Conservation (phyloP, 2,113 vertebrate genomes). For the Rattus rattus region DNA sequence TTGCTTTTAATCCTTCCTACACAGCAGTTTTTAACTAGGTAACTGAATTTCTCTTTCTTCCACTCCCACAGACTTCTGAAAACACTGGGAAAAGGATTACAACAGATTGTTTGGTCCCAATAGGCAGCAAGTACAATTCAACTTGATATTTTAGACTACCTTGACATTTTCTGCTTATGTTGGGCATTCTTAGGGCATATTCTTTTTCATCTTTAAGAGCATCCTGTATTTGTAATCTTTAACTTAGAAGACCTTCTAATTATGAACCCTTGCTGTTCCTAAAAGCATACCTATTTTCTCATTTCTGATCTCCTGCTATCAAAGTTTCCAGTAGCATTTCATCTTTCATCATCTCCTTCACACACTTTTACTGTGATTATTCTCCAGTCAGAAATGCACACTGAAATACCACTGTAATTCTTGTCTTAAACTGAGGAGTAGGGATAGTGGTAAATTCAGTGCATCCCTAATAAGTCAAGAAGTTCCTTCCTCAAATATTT, state of each 20-base stretch:
- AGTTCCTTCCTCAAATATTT: not conserved
- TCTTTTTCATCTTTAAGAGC: not conserved
- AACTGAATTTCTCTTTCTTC: not conserved
- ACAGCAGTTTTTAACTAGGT: not conserved
- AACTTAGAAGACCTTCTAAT: not conserved
- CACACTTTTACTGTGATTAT: not conserved
- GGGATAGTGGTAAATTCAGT: not conserved
- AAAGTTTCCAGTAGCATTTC: not conserved
- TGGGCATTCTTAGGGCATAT: not conserved
- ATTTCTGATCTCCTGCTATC: not conserved
- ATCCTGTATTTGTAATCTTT: not conserved
- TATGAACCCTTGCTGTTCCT: not conserved
- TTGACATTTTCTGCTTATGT: not conserved
- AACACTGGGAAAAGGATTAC: not conserved
- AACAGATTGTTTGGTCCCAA: not conserved
- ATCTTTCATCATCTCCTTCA: not conserved
- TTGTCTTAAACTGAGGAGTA: not conserved
- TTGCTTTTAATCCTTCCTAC: not conserved
- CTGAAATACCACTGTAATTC: not conserved
- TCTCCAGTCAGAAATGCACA: not conserved
- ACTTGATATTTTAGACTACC: not conserved
- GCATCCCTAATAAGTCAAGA: constrained; percentile 5
- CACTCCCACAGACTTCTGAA: not conserved
- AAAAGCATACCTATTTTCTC: not conserved
- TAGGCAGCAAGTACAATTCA: not conserved